Base-by-base conservation (phyloP, 2,113 vertebrate species). In the Synchiropus splendidus region DNA sequence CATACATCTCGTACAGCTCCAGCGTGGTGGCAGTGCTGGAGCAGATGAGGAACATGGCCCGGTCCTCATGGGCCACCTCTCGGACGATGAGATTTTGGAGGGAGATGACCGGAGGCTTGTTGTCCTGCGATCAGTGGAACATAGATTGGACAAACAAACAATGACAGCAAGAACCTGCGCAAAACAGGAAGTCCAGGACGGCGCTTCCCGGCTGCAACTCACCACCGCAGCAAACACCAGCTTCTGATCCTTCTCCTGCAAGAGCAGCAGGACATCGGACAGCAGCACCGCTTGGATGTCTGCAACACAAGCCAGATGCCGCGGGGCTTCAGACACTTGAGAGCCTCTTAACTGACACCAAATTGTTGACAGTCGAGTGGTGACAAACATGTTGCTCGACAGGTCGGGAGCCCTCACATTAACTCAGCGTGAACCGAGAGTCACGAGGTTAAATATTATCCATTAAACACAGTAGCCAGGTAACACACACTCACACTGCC, bases 201-300 rank as follows among this genome's bases (percentile, higher is more conserved):
- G n/a, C n/a, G n/a, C n/a, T n/a, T n/a, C n/a, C n/a, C n/a, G n/a
- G n/a, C n/a, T n/a, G n/a, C n/a, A 31, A 84, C 89, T 52, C 76
- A 97, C 95, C 90, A 95, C 69, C 1, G 88, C 81, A 6, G 89
- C 90, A 54, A 98, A 97, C 0, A 75, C 48, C 0, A 91, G 85
- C 64, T 90, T 93, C 78, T 97, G 93, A 57, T 99, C 95, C 57
- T 98, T 99, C 45, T 98, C 94, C 74, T 97, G 94, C 9, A 99
- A 64, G 11, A 99, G 81, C 58, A 99, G 50, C 11, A 99, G 81
- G 6, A 90, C 80, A 9, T 99, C 92, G 0, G 88, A 86, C 62
- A 98, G 62, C 58, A 99, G 77, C 60, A 99, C 87, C 8, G 88
- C 88, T 2, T 90, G 78, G 43, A 97, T 70, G 11, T 98, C 94